phyloP scores from a whole-genome alignment of 2,888 invertebrate species.

The Diploptera punctata region DNA sequence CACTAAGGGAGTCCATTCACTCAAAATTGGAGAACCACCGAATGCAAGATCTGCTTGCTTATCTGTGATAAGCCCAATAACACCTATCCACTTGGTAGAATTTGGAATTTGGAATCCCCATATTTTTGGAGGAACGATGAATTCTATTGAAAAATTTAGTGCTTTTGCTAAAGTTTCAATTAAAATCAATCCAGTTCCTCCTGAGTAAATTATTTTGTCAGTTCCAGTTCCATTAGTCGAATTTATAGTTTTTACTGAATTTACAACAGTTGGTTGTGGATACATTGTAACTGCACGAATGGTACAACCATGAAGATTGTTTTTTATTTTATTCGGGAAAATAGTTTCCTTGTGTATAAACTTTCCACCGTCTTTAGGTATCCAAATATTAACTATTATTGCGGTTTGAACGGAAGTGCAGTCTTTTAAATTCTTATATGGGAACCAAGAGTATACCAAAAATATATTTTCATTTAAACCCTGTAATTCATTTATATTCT shows the following conservation, averaged over 20 bases:
- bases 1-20: neutral
- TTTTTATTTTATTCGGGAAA: neutral
- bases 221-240: too few relatives aligned
- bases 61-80: neutral
- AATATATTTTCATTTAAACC: neutral
- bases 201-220: neutral
- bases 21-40: neutral
- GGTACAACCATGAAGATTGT: neutral
- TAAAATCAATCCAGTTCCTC: neutral
- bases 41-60: neutral
- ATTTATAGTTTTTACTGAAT: too few relatives aligned
- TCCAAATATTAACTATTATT: neutral
- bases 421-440: neutral
- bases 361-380: neutral
- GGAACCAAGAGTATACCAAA: neutral
- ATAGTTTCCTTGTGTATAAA: neutral
- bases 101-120: neutral
- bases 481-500: neutral
- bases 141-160: neutral
- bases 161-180: neutral
- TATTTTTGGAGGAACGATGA: neutral
- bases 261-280: neutral
- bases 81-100: neutral
- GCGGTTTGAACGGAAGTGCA: neutral
- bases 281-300: neutral